phyloP scores from a whole-genome alignment of 1,140 invertebrate genomes.

The Colletes latitarsis region DNA sequence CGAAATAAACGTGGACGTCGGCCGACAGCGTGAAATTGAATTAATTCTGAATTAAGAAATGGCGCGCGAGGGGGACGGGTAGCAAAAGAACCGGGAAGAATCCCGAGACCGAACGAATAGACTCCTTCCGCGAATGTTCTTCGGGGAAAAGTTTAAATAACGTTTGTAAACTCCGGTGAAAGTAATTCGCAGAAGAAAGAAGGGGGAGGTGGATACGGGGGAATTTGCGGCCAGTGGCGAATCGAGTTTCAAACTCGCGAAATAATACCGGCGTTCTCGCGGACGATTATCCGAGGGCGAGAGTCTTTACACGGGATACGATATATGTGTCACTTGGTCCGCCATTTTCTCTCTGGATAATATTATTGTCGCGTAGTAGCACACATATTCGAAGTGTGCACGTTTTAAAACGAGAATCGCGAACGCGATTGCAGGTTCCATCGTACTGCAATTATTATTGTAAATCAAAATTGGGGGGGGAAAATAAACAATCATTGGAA shows the following conservation, averaged over 20 bases:
- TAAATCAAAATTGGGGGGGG: too few species aligned
- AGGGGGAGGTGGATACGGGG: constrained; percentile 40
- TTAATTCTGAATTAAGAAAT: constrained; percentile 70
- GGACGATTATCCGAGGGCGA: constrained; percentile 50
- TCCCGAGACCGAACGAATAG: constrained; percentile 28
- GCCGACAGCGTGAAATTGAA: constrained; percentile 68
- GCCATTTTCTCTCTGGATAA: too few species aligned
- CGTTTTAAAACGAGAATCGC: too few species aligned
- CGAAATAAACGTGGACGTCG: constrained; percentile 51
- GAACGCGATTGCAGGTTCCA: too few species aligned
- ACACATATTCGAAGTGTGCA: too few species aligned
- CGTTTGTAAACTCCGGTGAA: constrained; percentile 66
- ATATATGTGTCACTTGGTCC: too few species aligned
- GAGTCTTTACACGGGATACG: too few species aligned
- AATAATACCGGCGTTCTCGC: constrained; percentile 50
- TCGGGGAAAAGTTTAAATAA: constrained; percentile 70
- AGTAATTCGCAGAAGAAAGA: constrained; percentile 64
- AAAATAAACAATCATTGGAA: too few species aligned
- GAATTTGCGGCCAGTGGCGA: constrained; percentile 51
- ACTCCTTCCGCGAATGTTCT: constrained; percentile 34
- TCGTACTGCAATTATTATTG: too few species aligned
- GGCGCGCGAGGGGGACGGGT: not conserved
- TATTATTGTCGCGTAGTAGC: too few species aligned
- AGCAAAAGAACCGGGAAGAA: constrained; percentile 23
- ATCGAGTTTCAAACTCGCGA: constrained; percentile 56